Base-by-base conservation (phyloP, 1,140 invertebrate species). In the Carcinoscorpius rotundicauda region DNA sequence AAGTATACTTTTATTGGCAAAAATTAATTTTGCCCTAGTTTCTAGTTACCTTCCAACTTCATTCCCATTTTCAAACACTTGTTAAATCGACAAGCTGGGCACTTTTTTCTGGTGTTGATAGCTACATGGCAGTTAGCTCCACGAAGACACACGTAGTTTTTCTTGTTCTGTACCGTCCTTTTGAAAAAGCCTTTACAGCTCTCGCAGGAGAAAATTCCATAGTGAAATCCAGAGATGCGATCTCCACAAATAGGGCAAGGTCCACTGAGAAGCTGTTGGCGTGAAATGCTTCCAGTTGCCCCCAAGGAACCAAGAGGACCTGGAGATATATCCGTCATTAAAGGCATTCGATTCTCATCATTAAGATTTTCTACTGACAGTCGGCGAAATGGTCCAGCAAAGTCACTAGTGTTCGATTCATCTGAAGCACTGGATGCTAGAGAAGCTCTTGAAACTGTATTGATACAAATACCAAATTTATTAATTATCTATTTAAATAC, bases 161-260 rank as follows among this genome's bases (percentile, higher is more conserved):
- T 97, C 62, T 94, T 85, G 76, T 98, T 98, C 80, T 98, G 94
- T 4, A 98, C 95, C 57, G 93, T 98, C 67, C 95, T 82, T 77
- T 98, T 97, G 79, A 98, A 98, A 78, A 98, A 98, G 4, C 95
- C 95, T 81, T 98, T 98, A 71, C 82, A 98, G 8, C 90, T 94
- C 75, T 98, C 94, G 79, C 94, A 98, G 8, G 92, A 94, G 77
- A 96, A 97, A 71, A 97, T 97, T 8, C 92, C 92, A 74, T 96
- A 96, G 76, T 96, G 92, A 77, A 94, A 94, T 8, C 93, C 93
- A 68, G 89, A 93, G 70, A 95, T 94, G 76, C 93, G 91, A 76
- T 97, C 93, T 0, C 91, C 92, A 74, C 93, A 97, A 64, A 97
- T 93, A 6, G 92, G 92, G 78, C 93, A 97, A 0, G 91, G 91